These are phyloP conservation scores for Hozukius guyotensis DNA, from an alignment of 2,797 vertebrate species.

Conservation along the genomic window DNA sequence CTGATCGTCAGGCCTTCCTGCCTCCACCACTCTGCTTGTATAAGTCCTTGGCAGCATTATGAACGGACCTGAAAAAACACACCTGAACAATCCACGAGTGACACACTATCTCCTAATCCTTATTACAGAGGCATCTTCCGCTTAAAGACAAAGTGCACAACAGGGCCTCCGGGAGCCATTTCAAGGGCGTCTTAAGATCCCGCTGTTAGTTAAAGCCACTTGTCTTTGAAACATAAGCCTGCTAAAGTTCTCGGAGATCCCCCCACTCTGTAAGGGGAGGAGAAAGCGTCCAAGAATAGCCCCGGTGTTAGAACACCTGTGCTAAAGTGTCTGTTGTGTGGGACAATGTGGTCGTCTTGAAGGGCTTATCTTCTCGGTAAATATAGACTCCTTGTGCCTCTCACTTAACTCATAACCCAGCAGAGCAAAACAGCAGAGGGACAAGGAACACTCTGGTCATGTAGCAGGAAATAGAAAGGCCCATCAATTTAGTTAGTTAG, in stretches of 20 bases:
- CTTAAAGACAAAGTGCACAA: conserved; percentile 74
- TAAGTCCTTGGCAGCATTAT: conserved; percentile 5
- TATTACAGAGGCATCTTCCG: conserved; percentile 69
- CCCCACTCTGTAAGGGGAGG: conserved; percentile 68
- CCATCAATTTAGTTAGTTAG: background rate
- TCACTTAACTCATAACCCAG: conserved; percentile 26
- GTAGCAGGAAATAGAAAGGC: background rate
- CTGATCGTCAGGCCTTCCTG: background rate
- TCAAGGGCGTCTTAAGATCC: conserved; percentile 78
- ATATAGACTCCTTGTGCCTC: conserved; percentile 56
- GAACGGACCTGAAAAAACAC: conserved; percentile 33
- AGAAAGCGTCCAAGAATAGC: conserved; percentile 72
- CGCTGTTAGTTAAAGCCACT: conserved; percentile 76
- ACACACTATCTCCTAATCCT: conserved; percentile 70
- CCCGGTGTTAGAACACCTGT: conserved; percentile 69
- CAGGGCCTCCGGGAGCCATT: conserved; percentile 64
- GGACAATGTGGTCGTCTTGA: conserved; percentile 73
- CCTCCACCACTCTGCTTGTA: background rate
- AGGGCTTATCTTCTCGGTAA: conserved; percentile 64
- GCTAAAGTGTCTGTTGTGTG: conserved; percentile 74
- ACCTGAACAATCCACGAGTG: conserved; percentile 49
- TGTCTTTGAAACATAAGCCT: conserved; percentile 83
- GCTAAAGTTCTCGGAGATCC: conserved; percentile 73
- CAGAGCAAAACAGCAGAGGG: conserved; percentile 17
- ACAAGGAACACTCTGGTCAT: background rate